phyloP scores from a whole-genome alignment of 2,113 vertebrate species.

The Tor tambroides region DNA sequence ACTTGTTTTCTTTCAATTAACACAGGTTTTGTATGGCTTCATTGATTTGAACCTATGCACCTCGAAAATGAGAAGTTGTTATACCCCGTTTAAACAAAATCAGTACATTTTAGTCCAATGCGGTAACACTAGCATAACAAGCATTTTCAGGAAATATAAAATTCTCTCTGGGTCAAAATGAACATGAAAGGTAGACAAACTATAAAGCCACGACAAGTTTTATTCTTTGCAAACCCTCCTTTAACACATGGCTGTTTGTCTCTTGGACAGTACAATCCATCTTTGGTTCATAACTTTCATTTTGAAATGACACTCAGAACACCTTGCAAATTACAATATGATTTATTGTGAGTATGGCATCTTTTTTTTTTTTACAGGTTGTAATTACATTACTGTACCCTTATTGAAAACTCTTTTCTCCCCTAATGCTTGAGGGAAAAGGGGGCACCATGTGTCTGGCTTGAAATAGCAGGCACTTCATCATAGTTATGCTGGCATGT shows the following conservation, averaged over 20 bases:
- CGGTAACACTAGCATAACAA: no score
- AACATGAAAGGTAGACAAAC: background rate
- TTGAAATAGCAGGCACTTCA: slow-evolving; percentile 44
- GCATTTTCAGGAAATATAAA: no score
- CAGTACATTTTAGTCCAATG: no score
- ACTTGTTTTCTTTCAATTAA: no score
- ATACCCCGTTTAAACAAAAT: no score
- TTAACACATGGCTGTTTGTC: background rate
- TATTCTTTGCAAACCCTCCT: slow-evolving; percentile 17
- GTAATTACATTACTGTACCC: slow-evolving; percentile 36
- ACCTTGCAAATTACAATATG: slow-evolving; percentile 43
- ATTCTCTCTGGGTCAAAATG: no score
- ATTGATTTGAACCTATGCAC: no score
- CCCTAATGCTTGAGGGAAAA: background rate
- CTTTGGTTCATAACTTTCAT: slow-evolving; percentile 33
- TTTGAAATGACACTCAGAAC: slow-evolving; percentile 36
- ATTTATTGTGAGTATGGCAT: slow-evolving; percentile 38
- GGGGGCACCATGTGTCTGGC: slow-evolving; percentile 2
- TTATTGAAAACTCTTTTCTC: slow-evolving; percentile 52
- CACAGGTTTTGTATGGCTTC: no score
- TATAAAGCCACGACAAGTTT: background rate
- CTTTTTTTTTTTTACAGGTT: slow-evolving; percentile 27
- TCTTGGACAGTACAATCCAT: slow-evolving; percentile 31
- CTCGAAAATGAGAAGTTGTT: no score
- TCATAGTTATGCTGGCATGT: slow-evolving; percentile 41